Conservation (phyloP, 1,140 invertebrate genomes). For the Penaeus vannamei region DNA sequence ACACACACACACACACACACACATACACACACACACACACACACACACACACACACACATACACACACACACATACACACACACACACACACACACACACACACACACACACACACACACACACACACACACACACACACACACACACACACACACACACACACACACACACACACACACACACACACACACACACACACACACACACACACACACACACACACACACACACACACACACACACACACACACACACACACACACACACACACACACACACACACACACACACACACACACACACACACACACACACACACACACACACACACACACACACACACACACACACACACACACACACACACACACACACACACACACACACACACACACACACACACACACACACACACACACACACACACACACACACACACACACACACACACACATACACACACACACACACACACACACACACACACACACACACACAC, state of each 20-base stretch:
- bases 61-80: too few relatives aligned
- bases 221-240: background rate
- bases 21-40: too few relatives aligned
- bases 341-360: background rate
- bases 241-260: background rate
- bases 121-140: too few relatives aligned
- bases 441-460: background rate
- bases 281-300: background rate
- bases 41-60: too few relatives aligned
- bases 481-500: background rate
- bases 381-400: background rate
- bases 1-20: too few relatives aligned
- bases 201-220: background rate
- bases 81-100: too few relatives aligned
- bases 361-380: background rate
- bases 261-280: background rate
- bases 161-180: too few relatives aligned
- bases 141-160: too few relatives aligned
- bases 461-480: too few relatives aligned
- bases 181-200: background rate
- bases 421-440: slow-evolving; percentile 3
- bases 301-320: background rate
- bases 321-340: background rate
- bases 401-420: background rate
- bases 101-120: too few relatives aligned